A percentile compares a stretch with the other conserved stretches of the same genome.
These are phyloP conservation scores for Cantharis nigra DNA, from an alignment of 2,888 invertebrate genomes.

Conservation along the genomic window DNA sequence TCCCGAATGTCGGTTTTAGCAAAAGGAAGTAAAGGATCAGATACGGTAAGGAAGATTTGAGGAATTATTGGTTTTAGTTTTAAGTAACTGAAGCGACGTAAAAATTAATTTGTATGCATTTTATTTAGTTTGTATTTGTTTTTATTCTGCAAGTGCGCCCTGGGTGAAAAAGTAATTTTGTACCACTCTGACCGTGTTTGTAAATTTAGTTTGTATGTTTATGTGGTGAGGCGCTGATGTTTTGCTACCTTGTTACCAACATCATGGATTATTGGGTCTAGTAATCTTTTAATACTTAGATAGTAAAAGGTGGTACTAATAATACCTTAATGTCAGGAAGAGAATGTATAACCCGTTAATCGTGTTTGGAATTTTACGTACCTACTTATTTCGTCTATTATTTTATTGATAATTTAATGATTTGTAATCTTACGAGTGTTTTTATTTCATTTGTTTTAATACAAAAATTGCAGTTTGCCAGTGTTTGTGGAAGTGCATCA, in stretches of 20 bases:
- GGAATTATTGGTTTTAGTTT: not conserved
- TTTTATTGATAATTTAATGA: constrained; percentile 1
- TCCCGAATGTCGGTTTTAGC: not conserved
- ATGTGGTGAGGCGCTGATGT: not conserved
- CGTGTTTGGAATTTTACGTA: constrained; percentile 4
- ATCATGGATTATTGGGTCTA: not conserved
- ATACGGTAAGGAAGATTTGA: not conserved
- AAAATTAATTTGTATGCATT: not conserved
- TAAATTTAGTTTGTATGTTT: not conserved
- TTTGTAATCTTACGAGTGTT: not conserved
- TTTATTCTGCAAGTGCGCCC: not conserved
- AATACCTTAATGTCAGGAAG: constrained; percentile 4
- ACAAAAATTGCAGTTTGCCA: constrained; percentile 38
- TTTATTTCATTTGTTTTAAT: not conserved
- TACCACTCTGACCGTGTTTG: not conserved
- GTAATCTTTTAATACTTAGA: not conserved
- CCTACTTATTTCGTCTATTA: not conserved
- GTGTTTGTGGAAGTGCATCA: constrained; percentile 16
- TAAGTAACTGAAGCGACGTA: not conserved
- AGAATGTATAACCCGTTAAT: constrained; percentile 4
- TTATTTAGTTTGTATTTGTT: not conserved
- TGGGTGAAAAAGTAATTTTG: not conserved
- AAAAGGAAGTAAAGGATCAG: not conserved
- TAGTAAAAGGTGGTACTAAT: not conserved
- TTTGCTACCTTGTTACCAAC: not conserved